Evolutionary conservation across 2,888 invertebrate genomes (phyloP).

Genomic region (Boloria selene): DNA sequence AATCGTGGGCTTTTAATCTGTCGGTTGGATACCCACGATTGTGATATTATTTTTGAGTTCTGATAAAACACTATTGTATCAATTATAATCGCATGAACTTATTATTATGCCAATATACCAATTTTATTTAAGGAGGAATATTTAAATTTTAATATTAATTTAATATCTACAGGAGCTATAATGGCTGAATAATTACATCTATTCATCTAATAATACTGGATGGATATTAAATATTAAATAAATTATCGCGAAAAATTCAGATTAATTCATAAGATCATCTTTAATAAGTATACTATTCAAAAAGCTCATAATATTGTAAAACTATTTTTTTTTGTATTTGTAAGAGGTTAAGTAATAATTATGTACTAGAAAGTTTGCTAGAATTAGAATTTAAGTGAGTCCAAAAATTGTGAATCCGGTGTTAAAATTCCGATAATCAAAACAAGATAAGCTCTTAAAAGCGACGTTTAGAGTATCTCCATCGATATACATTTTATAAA

Average conservation of each 20-base stretch:
- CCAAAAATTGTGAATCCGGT: slow-evolving; percentile 38
- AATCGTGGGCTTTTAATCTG: no score
- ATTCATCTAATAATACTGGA: slow-evolving; percentile 81
- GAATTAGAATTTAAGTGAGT: slow-evolving; percentile 56
- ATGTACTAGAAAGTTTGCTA: slow-evolving; percentile 59
- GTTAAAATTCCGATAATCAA: slow-evolving; percentile 21
- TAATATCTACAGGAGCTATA: slow-evolving; percentile 70
- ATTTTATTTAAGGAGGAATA: slow-evolving; percentile 25
- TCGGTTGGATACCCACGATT: no score
- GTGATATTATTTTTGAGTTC: no score
- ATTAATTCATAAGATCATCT: slow-evolving; percentile 77
- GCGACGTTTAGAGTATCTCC: slow-evolving; percentile 20
- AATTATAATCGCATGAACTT: no score
- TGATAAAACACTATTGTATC: no score
- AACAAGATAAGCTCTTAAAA: slow-evolving; percentile 33
- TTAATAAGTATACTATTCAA: slow-evolving; percentile 77
- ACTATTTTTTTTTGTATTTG: slow-evolving; percentile 61
- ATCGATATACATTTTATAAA: slow-evolving; percentile 3
- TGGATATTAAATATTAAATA: slow-evolving; percentile 75
- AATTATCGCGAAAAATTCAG: slow-evolving; percentile 76
- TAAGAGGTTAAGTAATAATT: slow-evolving; percentile 68
- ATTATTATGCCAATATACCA: slow-evolving; percentile 6
- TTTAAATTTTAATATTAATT: slow-evolving; percentile 46
- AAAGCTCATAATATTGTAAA: slow-evolving; percentile 78
- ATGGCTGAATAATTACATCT: slow-evolving; percentile 67